Percentiles rank a stretch among this genome's conserved stretches.
phyloP scores from a whole-genome alignment of 2,797 vertebrate species.

The Otolemur crassicaudatus region DNA sequence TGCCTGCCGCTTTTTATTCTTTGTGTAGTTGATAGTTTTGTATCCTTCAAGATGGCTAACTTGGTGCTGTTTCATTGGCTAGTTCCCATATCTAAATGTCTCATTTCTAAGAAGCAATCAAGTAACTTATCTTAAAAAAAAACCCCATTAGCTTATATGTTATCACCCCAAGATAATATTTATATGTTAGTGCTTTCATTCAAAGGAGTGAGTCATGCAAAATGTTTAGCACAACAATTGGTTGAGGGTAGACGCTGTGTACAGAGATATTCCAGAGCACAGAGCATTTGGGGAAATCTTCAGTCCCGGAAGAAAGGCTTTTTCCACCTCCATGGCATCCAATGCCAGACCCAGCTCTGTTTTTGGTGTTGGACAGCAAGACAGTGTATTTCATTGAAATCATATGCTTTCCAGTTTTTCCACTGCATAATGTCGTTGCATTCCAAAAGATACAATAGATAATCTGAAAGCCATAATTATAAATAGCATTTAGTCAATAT shows the following conservation, averaged over 20 bases:
- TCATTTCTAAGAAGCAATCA: slow-evolving; percentile 21
- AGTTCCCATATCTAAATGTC: neutral
- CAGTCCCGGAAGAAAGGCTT: neutral
- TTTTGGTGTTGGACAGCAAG: neutral
- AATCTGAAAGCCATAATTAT: neutral
- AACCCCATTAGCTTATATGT: neutral
- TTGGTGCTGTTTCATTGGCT: neutral
- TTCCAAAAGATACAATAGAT: neutral
- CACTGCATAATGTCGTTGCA: neutral
- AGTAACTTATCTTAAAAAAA: neutral
- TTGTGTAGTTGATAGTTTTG: neutral
- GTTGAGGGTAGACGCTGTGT: neutral
- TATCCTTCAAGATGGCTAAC: neutral
- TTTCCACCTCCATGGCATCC: neutral
- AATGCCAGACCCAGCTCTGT: neutral
- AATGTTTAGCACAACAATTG: neutral
- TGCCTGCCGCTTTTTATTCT: neutral
- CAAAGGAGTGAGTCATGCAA: neutral
- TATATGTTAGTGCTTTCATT: neutral
- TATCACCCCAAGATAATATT: slow-evolving; percentile 32
- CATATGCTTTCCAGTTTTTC: neutral
- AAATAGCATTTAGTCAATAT: neutral
- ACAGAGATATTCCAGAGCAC: neutral
- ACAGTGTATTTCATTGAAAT: neutral
- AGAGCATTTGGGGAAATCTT: neutral